A percentile compares a stretch with the other conserved stretches of the same genome.
These are phyloP conservation scores for Lasioglossum oenotherae DNA, from an alignment of 2,888 invertebrate genomes.

Conservation along the genomic window DNA sequence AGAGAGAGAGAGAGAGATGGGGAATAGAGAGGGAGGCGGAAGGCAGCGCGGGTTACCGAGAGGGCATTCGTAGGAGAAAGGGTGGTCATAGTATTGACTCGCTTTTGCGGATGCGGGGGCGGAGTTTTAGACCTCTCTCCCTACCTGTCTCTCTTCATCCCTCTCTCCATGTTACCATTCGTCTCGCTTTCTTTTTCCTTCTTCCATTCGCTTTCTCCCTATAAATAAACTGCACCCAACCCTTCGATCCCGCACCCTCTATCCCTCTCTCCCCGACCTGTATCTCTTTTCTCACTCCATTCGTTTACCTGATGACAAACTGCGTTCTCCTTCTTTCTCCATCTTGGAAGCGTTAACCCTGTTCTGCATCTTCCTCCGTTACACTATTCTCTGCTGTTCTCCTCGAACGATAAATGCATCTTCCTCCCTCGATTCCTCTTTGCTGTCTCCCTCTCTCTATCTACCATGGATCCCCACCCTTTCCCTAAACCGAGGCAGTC, in stretches of 20 bases:
- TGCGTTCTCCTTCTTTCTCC: not conserved
- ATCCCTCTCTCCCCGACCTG: slow-evolving; percentile 1
- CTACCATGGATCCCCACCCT: slow-evolving; percentile 27
- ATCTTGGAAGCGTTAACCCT: slow-evolving; percentile 11
- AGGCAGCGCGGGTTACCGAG: slow-evolving; percentile 51
- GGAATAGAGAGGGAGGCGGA: slow-evolving; percentile 23
- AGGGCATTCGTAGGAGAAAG: slow-evolving; percentile 58
- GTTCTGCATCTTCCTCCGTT: not conserved
- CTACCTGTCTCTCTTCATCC: slow-evolving; percentile 38
- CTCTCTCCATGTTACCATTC: slow-evolving; percentile 30
- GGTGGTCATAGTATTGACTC: slow-evolving; percentile 81
- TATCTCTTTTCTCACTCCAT: not conserved
- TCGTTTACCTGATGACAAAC: slow-evolving; percentile 12
- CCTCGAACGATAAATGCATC: slow-evolving; percentile 2
- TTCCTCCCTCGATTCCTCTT: slow-evolving; percentile 6
- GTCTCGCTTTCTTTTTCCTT: slow-evolving; percentile 43
- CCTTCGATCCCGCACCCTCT: slow-evolving; percentile 16
- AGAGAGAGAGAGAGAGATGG: no score
- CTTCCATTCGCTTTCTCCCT: slow-evolving; percentile 45
- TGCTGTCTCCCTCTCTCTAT: slow-evolving; percentile 15
- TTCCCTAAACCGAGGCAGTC: slow-evolving; percentile 27
- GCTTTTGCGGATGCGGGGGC: slow-evolving; percentile 81
- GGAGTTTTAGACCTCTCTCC: slow-evolving; percentile 81
- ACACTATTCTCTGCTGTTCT: not conserved
- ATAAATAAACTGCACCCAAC: slow-evolving; percentile 48